phyloP scores from a whole-genome alignment of 2,888 invertebrate species.

The Drosophila basisetae region DNA sequence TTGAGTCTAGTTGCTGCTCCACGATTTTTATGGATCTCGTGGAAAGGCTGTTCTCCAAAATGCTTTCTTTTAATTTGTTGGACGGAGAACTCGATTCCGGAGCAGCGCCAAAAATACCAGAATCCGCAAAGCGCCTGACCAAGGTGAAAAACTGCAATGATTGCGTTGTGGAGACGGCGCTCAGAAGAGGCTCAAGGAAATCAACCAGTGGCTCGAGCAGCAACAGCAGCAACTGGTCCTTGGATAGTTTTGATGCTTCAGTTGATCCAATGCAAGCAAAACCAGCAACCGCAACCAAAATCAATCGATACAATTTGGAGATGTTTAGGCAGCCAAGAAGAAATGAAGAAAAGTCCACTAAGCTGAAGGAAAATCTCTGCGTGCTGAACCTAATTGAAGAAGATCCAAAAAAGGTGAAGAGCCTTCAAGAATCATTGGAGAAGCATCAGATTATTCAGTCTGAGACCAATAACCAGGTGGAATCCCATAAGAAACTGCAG shows the following conservation, averaged over 20 bases:
- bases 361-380: neutral
- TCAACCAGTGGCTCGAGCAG: neutral
- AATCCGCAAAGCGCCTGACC: conserved; percentile 33
- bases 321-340: neutral
- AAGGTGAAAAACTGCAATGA: conserved; percentile 9
- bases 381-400: neutral
- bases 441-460: neutral
- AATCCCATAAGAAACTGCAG: neutral
- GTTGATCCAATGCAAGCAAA: neutral
- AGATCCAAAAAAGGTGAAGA: too few relatives aligned
- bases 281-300: neutral
- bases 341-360: neutral
- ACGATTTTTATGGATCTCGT: conserved; percentile 29
- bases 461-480: neutral
- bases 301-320: neutral
- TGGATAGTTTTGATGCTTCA: conserved; percentile 10
- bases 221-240: conserved; percentile 5
- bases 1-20: neutral
- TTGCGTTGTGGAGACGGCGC: conserved; percentile 10
- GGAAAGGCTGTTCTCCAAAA: neutral
- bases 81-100: neutral
- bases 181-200: neutral
- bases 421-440: neutral
- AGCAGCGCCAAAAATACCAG: conserved; percentile 13
- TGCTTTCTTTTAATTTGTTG: neutral